Percentiles rank a stretch among this genome's conserved stretches.
phyloP scores from a whole-genome alignment of 2,888 invertebrate species.

The Parochlus steinenii region DNA sequence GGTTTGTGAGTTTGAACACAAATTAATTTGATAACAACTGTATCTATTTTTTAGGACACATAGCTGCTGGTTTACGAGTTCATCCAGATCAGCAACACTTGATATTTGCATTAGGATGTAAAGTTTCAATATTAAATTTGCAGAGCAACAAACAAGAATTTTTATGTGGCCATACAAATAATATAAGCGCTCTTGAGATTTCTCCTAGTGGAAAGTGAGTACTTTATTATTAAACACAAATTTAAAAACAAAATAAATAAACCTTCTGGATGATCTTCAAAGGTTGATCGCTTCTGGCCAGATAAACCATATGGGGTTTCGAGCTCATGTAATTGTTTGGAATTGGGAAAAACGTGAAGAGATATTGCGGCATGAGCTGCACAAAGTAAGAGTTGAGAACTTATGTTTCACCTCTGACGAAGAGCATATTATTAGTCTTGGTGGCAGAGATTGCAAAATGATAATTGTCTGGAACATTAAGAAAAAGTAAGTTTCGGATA shows the following conservation, averaged over 20 bases:
- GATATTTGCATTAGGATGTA: constrained; percentile 62
- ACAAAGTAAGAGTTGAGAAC: constrained; percentile 77
- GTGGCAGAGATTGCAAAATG: constrained; percentile 79
- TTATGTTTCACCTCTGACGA: constrained; percentile 70
- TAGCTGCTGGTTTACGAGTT: constrained; percentile 41
- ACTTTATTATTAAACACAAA: too few species aligned
- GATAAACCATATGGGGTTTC: constrained; percentile 80
- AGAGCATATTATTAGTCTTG: constrained; percentile 65
- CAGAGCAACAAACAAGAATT: constrained; percentile 54
- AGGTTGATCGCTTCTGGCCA: constrained; percentile 79
- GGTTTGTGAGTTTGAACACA: constrained; percentile 33
- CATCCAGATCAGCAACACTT: constrained; percentile 57
- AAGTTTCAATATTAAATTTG: constrained; percentile 55
- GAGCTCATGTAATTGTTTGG: constrained; percentile 76
- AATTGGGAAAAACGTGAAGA: constrained; percentile 48
- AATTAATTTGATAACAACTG: neutral
- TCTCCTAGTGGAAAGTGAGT: constrained; percentile 37
- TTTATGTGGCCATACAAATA: constrained; percentile 63
- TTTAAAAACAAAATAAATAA: too few species aligned
- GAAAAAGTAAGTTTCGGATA: constrained; percentile 25
- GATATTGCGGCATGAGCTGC: constrained; percentile 58
- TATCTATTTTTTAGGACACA: constrained; percentile 19
- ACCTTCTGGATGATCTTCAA: neutral
- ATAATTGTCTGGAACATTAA: constrained; percentile 71
- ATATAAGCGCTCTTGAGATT: constrained; percentile 57